Evolutionary conservation across 1,140 invertebrate species (phyloP), one percentile per base, ranked within the genome.

Genomic region (Dendroctonus ponderosae): DNA sequence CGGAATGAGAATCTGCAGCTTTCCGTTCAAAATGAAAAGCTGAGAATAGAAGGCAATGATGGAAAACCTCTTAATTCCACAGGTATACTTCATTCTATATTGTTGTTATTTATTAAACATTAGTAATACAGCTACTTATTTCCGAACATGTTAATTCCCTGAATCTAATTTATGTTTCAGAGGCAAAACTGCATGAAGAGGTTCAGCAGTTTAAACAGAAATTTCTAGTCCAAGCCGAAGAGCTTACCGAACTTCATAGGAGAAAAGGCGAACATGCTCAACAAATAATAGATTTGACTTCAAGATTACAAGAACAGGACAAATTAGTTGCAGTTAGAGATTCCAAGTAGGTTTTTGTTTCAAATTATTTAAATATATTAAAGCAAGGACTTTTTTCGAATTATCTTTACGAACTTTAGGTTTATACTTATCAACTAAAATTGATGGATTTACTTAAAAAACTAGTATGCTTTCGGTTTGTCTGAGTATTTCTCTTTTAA

Each of bases 201-300:
- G 80, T 87, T 63, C 84, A 85, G 71, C 83, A 84, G 26, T 81
- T 95, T 51, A 93, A 96, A 81, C 92, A 94, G 72, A 94, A 94
- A 80, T 78, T 95, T 39, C 80, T 94, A 57, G 83, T 83, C 14
- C 87, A 96, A 76, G 93, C 96, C 78, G 95, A 97, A 82, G 95
- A 98, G 79, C 79, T 97, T 5, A 95, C 94, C 7, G 92, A 92
- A 59, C 77, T 97, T 39, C 94, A 96, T 76, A 86, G 90, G 73
- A 85, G 90, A 60, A 87, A 92, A 80, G 92, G 94, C 56, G 94
- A 97, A 81, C 93, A 96, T 83, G 86, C 93, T 0, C 94, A 97
- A 77, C 89, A 94, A 81, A 92, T 98, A 63, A 91, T 97, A 51
- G 93, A 93, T 79, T 82, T 98, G 3, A 95, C 93, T 82, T 84